Evolutionary conservation across 2,888 invertebrate genomes (phyloP).

Genomic region (Ophion slaviceki): DNA sequence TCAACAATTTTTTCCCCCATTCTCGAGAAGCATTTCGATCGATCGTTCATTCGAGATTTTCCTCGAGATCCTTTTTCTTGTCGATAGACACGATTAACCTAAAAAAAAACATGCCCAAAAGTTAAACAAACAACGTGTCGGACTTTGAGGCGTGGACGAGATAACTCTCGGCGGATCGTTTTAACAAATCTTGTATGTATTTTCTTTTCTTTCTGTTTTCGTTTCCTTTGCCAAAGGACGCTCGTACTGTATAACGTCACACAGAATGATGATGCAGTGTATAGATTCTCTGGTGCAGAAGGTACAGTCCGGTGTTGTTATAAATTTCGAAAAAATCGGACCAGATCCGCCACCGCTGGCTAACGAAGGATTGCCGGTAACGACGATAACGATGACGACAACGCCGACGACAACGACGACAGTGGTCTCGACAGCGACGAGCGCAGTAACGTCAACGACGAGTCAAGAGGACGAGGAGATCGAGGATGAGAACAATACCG

Average conservation of each 20-base stretch:
- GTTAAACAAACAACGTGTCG: not conserved
- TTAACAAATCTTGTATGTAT: slow-evolving; percentile 35
- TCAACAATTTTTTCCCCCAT: not conserved
- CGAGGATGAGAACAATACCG: slow-evolving; percentile 71
- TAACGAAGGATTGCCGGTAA: slow-evolving; percentile 81
- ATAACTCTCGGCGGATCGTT: not conserved
- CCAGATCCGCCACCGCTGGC: slow-evolving; percentile 92
- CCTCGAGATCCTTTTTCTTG: not conserved
- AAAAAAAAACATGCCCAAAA: slow-evolving; percentile 4
- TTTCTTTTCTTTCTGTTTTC: slow-evolving; percentile 62
- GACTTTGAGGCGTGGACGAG: not conserved
- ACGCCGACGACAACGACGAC: slow-evolving; percentile 12
- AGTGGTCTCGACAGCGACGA: not conserved
- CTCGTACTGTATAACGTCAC: slow-evolving; percentile 97
- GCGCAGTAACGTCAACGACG: not conserved
- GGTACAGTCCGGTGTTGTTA: slow-evolving; percentile 98
- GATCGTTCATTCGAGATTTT: not conserved
- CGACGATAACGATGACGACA: slow-evolving; percentile 57
- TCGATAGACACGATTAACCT: not conserved
- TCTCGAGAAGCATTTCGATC: not conserved
- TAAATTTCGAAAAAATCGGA: slow-evolving; percentile 98
- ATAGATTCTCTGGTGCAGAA: slow-evolving; percentile 98
- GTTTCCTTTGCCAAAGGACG: slow-evolving; percentile 86
- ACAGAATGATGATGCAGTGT: slow-evolving; percentile 97
- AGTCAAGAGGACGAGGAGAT: slow-evolving; percentile 81